Evolutionary conservation across 2,888 invertebrate genomes (phyloP), one percentile per base, ranked within the genome.

Genomic region (Fissipunctia ypsillon): DNA sequence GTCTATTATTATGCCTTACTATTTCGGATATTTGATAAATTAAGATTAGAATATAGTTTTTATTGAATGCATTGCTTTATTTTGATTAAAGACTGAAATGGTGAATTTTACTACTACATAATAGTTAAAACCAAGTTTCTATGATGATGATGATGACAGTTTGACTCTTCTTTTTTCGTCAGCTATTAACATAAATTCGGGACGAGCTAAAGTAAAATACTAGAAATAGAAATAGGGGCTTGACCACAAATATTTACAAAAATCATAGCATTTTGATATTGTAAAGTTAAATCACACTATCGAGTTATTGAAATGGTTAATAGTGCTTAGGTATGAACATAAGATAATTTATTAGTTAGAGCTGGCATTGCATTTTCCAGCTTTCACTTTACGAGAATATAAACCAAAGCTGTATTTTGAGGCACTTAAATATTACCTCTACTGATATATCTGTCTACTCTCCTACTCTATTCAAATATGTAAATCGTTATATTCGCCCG

Each of bases 1-100:
- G 16, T 57, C 35, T 22, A 6, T 41, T 61, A 31, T 35, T 50
- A 52, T 45, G 45, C n/a, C 22, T 52, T n/a, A 12, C 14, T 63
- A 63, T 68, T 19, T 31, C 28, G 16, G 1, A 48, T 38, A 31
- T 50, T 64, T 56, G 28, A 56, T 66, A 45, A 67, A 71, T 65
- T 63, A 65, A 35, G 41, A 70, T 67, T 70, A 69, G 16, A 61
- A 54, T 61, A 54, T 59, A 64, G 57, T 59, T 80, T 70, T 57
- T 28, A 52, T 56, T 35, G 22, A 57, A 63, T 50, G 48, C 35
- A 6, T 48, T 57, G 12, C 7, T 45, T 76, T 77, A 38, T 48
- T 78, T 65, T 31, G 16, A 31, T n/a, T 4, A 48, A 41, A 45
- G 25, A 54, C 28, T 67, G 19, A 28, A 50, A 0, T 14, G 12